These are phyloP conservation scores for Heliconius sara DNA, from an alignment of 2,888 invertebrate species.

Conservation along the genomic window DNA sequence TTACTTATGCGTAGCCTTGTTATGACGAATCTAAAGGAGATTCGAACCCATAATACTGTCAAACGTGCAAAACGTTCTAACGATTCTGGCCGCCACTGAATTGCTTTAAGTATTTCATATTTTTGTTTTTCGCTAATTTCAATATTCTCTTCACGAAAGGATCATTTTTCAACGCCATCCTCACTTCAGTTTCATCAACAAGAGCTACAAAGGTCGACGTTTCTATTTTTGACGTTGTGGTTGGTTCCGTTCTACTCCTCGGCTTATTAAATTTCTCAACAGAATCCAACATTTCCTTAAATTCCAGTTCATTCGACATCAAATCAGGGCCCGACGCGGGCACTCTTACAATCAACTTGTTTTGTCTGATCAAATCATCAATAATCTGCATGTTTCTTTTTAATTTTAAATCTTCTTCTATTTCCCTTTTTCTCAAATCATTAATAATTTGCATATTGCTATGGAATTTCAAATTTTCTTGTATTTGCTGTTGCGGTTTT, in stretches of 20 bases:
- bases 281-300: slow-evolving; percentile 36
- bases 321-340: not conserved
- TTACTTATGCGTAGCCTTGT: no score
- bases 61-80: not conserved
- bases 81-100: not conserved
- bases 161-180: slow-evolving; percentile 58
- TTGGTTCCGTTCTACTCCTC: slow-evolving; percentile 35
- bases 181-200: slow-evolving; percentile 62
- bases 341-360: not conserved
- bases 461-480: not conserved
- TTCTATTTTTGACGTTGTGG: slow-evolving; percentile 29
- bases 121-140: slow-evolving; percentile 59
- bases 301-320: slow-evolving; percentile 13
- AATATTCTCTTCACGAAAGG: slow-evolving; percentile 65
- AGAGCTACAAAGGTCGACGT: slow-evolving; percentile 53
- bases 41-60: not conserved
- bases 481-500: not conserved
- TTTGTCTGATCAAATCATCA: slow-evolving; percentile 28
- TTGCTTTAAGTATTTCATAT: slow-evolving; percentile 52
- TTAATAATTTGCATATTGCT: slow-evolving; percentile 25
- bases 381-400: slow-evolving; percentile 17
- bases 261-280: slow-evolving; percentile 8
- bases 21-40: no score
- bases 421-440: slow-evolving; percentile 10
- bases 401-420: not conserved